Evolutionary conservation across 2,797 vertebrate genomes (phyloP).

Genomic region (Zalophus californianus): DNA sequence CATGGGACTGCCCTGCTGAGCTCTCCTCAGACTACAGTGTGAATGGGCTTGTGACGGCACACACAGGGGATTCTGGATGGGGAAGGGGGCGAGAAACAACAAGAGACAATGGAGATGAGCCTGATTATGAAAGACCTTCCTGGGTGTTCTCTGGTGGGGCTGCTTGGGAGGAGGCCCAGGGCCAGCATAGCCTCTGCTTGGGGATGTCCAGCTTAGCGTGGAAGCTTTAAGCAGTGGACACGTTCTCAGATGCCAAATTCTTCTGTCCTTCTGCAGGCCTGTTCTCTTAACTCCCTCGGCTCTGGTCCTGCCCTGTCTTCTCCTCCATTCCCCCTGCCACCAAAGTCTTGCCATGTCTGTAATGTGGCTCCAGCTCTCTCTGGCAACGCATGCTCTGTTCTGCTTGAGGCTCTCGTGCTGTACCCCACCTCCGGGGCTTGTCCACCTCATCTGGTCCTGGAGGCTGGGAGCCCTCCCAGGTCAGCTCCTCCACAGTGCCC

Average conservation of each 20-base stretch:
- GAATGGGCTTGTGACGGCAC: not conserved
- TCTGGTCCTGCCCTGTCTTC: not conserved
- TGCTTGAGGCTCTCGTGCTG: accelerated
- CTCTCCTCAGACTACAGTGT: not conserved
- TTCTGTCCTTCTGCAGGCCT: not conserved
- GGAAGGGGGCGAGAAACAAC: not conserved
- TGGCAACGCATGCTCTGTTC: not conserved
- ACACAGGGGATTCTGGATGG: not conserved
- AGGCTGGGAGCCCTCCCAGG: not conserved
- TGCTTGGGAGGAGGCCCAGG: not conserved
- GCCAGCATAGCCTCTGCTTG: not conserved
- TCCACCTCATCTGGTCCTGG: not conserved
- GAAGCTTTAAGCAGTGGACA: not conserved
- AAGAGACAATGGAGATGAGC: not conserved
- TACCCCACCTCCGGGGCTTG: not conserved
- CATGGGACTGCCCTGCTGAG: too few species aligned
- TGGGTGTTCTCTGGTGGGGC: not conserved
- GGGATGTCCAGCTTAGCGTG: not conserved
- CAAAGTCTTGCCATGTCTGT: not conserved
- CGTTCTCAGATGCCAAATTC: not conserved
- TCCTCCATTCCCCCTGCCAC: accelerated
- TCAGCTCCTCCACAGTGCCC: not conserved
- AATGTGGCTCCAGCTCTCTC: not conserved
- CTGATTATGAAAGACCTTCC: not conserved
- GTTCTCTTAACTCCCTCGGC: not conserved